phyloP scores from a whole-genome alignment of 53 echinoderm and acorn worm genomes.

The Arbacia lixula region DNA sequence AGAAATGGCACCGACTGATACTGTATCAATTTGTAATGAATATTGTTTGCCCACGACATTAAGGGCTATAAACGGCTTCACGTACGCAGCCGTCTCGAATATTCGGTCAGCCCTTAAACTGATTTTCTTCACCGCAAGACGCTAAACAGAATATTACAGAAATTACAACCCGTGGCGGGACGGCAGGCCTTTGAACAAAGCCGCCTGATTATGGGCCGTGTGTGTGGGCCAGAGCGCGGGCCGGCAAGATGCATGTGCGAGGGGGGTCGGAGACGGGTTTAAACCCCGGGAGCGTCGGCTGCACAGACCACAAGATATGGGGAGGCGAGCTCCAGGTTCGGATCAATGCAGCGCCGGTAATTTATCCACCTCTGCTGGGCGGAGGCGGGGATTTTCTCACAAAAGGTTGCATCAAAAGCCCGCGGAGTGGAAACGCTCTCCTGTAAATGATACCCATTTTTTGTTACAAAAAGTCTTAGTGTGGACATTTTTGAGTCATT shows the following conservation, averaged over 20 bases:
- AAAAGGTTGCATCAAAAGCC: too few relatives aligned
- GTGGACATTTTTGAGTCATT: too few relatives aligned
- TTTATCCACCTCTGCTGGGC: slow-evolving; percentile 13
- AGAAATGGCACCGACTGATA: too few relatives aligned
- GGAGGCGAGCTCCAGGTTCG: slow-evolving; percentile 19
- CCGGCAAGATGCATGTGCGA: slow-evolving; percentile 27
- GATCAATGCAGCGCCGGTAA: slow-evolving; percentile 44
- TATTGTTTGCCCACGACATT: slow-evolving; percentile 45
- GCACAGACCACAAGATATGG: slow-evolving; percentile 30
- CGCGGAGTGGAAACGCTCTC: too few relatives aligned
- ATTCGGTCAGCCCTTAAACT: slow-evolving; percentile 31
- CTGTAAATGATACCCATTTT: too few relatives aligned
- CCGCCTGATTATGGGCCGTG: slow-evolving; percentile 10
- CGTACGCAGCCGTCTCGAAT: slow-evolving; percentile 8
- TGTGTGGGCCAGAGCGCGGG: slow-evolving; percentile 29
- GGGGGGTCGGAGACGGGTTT: slow-evolving; percentile 27
- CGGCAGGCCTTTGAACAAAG: slow-evolving; percentile 22
- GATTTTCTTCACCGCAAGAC: slow-evolving; percentile 11
- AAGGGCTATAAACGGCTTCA: slow-evolving; percentile 32
- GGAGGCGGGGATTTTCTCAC: background rate
- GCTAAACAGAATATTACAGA: slow-evolving; percentile 41
- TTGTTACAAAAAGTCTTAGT: too few relatives aligned
- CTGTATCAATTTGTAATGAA: slow-evolving; percentile 46
- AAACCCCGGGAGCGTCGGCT: slow-evolving; percentile 52
- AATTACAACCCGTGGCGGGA: slow-evolving; percentile 26